Evolutionary conservation across 2,113 vertebrate species (phyloP), one percentile per base, ranked within the genome.

Genomic region (Cariama cristata): DNA sequence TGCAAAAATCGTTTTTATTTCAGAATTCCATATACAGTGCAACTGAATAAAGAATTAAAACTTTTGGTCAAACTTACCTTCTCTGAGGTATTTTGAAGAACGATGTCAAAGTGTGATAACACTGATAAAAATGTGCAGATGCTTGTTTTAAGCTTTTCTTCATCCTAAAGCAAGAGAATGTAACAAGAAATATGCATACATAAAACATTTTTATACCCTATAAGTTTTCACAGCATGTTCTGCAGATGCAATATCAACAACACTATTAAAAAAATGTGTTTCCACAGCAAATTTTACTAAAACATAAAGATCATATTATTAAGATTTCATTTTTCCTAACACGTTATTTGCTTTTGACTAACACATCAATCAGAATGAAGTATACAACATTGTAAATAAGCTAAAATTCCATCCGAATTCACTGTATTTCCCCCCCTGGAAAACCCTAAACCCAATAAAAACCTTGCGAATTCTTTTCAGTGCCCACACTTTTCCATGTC

Each of bases 51-150:
- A 59, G 22, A 88, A 66, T 24, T 30, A 95, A 55, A 32, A 6
- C 7, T 66, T 55, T 26, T n/a, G 68, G 35, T 44, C 68, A 72
- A 85, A 81, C 93, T 91, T 93, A 99, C 99, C 98, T 99, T 98
- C 73, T 99, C 98, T 22, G 98, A 86, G 35, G 98, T 96, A 56
- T 98, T 98, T 44, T 99, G 98, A 92, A 99, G 85, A 89, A 99
- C 92, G 79, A 99, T 63, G 35, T 98, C 98, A 60, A 99, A 98
- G 97, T 99, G 99, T 8, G 99, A 98, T 72, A 99, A 97, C 80
- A 99, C 99, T 45, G 99, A 99, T 63, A 99, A 98, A 97, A 99
- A 99, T 0, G 99, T 99, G 93, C 99, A 99, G 95, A 99, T 95
- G 84, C 99, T 99, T 3, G 98, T 99, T 98, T 99, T 99, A 79